Percentiles rank a stretch among this genome's conserved stretches.
These are phyloP conservation scores for Glyptemys insculpta DNA, from an alignment of 2,797 vertebrate species.

Conservation along the genomic window DNA sequence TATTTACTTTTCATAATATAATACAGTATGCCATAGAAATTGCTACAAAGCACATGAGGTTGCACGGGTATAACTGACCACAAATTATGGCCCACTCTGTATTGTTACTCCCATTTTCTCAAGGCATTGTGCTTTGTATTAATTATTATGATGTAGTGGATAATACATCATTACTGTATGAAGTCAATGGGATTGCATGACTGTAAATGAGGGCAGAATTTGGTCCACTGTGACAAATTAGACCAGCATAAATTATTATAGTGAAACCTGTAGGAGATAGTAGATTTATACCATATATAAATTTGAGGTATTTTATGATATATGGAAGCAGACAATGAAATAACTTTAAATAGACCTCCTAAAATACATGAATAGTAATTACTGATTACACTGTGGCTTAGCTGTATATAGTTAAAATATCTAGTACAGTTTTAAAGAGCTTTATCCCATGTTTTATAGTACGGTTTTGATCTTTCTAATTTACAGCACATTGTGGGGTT, in stretches of 20 bases:
- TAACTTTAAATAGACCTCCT: conserved; percentile 3
- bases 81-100: conserved; percentile 29
- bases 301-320: conserved; percentile 11
- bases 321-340: neutral
- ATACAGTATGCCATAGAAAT: conserved; percentile 4
- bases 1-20: conserved; percentile 18
- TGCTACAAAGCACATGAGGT: neutral
- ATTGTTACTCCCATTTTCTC: conserved; percentile 31
- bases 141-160: conserved; percentile 38
- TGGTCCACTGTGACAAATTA: conserved; percentile 40
- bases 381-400: conserved; percentile 20
- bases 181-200: conserved; percentile 49
- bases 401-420: conserved; percentile 24
- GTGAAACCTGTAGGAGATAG: conserved; percentile 24
- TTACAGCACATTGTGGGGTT: conserved; percentile 37
- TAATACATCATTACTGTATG: neutral
- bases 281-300: conserved; percentile 9
- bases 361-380: conserved; percentile 39
- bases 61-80: neutral
- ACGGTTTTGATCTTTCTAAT: conserved; percentile 28
- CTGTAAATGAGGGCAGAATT: conserved; percentile 58
- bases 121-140: neutral
- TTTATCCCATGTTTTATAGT: conserved; percentile 28
- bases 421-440: conserved; percentile 15
- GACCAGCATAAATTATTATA: neutral